A percentile compares a stretch with the other conserved stretches of the same genome.
phyloP scores from a whole-genome alignment of 2,797 vertebrate species.

The Peromyscus nudipes region DNA sequence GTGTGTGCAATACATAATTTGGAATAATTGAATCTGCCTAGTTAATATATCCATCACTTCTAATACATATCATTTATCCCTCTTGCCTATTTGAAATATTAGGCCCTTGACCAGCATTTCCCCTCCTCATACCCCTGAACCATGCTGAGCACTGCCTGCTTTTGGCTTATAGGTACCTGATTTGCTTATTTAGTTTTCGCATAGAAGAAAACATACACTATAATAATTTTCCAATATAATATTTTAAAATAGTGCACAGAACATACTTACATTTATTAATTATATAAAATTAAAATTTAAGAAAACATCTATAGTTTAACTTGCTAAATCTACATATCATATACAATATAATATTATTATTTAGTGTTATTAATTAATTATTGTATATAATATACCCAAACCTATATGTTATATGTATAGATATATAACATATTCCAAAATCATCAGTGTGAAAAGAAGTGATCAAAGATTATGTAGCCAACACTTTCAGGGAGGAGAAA shows the following conservation, averaged over 20 bases:
- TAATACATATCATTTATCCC: neutral
- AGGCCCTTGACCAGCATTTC: neutral
- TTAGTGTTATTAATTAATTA: neutral
- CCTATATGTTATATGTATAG: neutral
- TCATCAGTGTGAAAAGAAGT: neutral
- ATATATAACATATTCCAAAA: constrained; percentile 14
- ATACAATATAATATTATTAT: neutral
- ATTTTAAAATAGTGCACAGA: neutral
- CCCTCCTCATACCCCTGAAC: neutral
- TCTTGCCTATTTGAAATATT: neutral
- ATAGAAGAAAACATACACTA: neutral
- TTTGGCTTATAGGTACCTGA: neutral
- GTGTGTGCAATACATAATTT: neutral
- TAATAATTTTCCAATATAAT: neutral
- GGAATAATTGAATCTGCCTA: neutral
- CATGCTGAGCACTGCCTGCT: neutral
- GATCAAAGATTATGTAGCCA: neutral
- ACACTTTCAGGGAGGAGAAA: neutral
- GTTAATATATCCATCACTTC: neutral
- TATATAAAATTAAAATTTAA: constrained; percentile 46
- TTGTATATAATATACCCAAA: neutral
- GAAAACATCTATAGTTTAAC: constrained; percentile 23
- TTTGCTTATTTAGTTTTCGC: neutral
- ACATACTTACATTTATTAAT: neutral
- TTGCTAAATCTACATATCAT: neutral